These are phyloP conservation scores for Vulpes ferrilata DNA, from an alignment of 2,113 vertebrate genomes.

Conservation along the genomic window DNA sequence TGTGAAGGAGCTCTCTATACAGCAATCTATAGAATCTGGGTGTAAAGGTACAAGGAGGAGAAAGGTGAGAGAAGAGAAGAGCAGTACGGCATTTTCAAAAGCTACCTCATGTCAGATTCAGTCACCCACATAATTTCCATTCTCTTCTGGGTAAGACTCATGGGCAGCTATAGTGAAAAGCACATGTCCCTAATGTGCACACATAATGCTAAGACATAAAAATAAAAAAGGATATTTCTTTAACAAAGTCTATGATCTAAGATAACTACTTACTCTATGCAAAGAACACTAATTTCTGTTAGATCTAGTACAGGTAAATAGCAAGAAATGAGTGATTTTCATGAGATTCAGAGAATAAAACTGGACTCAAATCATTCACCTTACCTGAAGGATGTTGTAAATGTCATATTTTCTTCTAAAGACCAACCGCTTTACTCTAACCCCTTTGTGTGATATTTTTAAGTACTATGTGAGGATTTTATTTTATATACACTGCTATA, in stretches of 20 bases:
- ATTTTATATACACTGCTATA: background rate
- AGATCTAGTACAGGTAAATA: background rate
- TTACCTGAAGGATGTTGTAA: background rate
- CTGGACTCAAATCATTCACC: background rate
- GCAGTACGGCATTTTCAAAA: background rate
- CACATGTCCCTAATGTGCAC: background rate
- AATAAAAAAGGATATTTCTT: constrained; percentile 30
- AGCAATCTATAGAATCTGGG: background rate
- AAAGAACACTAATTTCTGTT: constrained; percentile 26
- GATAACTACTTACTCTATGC: background rate
- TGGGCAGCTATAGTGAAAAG: background rate
- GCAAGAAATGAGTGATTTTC: background rate
- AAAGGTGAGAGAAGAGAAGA: background rate
- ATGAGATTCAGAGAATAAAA: constrained; percentile 44
- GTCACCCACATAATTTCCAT: background rate
- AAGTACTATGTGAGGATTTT: background rate
- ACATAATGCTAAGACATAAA: background rate
- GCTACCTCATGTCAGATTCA: background rate
- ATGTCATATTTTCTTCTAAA: background rate
- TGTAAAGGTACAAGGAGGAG: background rate
- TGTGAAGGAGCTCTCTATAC: background rate
- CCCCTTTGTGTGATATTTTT: background rate
- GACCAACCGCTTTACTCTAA: background rate
- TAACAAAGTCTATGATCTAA: background rate
- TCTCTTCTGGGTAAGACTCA: background rate